These are phyloP conservation scores for Eupithecia tripunctaria DNA, from an alignment of 2,888 invertebrate genomes.

Conservation along the genomic window DNA sequence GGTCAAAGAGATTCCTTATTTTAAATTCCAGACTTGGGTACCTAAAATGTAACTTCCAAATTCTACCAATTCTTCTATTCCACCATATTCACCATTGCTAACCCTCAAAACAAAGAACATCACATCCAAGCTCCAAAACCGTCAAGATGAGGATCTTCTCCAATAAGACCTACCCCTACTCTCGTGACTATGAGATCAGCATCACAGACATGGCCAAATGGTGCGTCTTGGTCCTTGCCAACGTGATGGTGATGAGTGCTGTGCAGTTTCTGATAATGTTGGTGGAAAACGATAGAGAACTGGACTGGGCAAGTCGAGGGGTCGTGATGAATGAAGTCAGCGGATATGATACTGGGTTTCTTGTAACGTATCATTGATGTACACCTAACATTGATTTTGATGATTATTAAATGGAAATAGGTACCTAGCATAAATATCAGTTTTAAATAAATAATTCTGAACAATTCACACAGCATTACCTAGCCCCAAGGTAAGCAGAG, in stretches of 20 bases:
- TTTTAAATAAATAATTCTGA: no score
- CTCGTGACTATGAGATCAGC: background rate
- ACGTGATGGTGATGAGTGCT: slow-evolving; percentile 61
- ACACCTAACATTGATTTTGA: no score
- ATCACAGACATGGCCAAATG: background rate
- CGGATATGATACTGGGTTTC: background rate
- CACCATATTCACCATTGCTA: background rate
- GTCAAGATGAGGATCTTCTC: background rate
- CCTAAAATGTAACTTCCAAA: background rate
- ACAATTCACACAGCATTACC: no score
- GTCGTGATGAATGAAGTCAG: slow-evolving; percentile 44
- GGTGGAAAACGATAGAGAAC: slow-evolving; percentile 53
- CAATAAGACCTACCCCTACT: background rate
- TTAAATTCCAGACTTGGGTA: background rate
- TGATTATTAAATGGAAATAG: background rate
- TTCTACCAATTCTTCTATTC: no score
- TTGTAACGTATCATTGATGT: background rate
- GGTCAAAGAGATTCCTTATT: background rate
- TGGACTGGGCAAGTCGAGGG: slow-evolving; percentile 63
- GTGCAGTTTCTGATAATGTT: slow-evolving; percentile 60
- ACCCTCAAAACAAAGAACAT: background rate
- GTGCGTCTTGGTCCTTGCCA: slow-evolving; percentile 19
- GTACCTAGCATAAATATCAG: no score
- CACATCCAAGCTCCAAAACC: background rate
- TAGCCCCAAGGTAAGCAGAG: no score